Evolutionary conservation across 2,888 invertebrate genomes (phyloP).

Genomic region (Tachina lurida): DNA sequence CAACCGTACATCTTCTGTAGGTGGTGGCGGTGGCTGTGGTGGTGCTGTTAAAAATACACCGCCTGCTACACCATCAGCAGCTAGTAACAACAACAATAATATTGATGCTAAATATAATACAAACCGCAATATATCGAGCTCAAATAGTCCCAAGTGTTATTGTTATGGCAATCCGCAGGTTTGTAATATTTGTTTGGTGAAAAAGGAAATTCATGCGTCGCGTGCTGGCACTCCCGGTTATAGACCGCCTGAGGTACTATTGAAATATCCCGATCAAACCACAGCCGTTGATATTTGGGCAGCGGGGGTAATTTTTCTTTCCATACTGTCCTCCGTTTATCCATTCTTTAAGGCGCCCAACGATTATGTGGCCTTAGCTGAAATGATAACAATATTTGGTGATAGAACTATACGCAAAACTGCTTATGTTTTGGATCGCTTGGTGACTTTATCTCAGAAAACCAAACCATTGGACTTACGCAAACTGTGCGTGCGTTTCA

Average conservation of each 20-base stretch:
- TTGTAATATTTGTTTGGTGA: slow-evolving; percentile 87
- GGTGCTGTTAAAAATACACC: slow-evolving; percentile 52
- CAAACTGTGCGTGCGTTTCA: slow-evolving; percentile 83
- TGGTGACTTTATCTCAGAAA: slow-evolving; percentile 84
- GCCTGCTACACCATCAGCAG: slow-evolving; percentile 8
- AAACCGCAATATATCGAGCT: slow-evolving; percentile 74
- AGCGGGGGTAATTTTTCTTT: slow-evolving; percentile 91
- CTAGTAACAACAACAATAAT: slow-evolving; percentile 22
- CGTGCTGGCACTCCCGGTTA: slow-evolving; percentile 96
- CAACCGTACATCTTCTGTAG: slow-evolving; percentile 22
- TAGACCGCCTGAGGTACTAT: slow-evolving; percentile 92
- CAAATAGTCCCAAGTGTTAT: slow-evolving; percentile 83
- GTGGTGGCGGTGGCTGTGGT: slow-evolving; percentile 43
- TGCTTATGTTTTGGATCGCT: slow-evolving; percentile 86
- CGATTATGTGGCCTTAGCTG: slow-evolving; percentile 90
- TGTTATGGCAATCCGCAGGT: slow-evolving; percentile 88
- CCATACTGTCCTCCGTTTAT: slow-evolving; percentile 90
- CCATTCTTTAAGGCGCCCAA: slow-evolving; percentile 93
- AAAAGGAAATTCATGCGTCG: slow-evolving; percentile 88
- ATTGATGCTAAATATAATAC: slow-evolving; percentile 77
- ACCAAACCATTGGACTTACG: slow-evolving; percentile 83
- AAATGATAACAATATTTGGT: slow-evolving; percentile 92
- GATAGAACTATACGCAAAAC: slow-evolving; percentile 87
- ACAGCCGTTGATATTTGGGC: slow-evolving; percentile 96
- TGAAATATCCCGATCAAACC: slow-evolving; percentile 91